phyloP scores from a whole-genome alignment of 2,888 invertebrate species.

The Dexiosoma caninum region DNA sequence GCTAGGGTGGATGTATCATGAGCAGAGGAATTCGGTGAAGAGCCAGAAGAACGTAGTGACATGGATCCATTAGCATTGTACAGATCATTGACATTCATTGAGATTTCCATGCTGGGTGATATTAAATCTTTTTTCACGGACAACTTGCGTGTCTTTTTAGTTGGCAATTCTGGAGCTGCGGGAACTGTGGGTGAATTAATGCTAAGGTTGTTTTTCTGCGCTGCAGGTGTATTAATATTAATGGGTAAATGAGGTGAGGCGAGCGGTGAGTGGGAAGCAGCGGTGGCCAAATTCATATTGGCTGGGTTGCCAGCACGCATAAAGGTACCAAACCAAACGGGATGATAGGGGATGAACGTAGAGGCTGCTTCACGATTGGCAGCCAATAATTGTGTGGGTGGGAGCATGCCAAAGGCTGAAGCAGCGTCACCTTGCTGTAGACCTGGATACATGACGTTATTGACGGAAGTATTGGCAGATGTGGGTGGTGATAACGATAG shows the following conservation, averaged over 20 bases:
- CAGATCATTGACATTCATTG: slow-evolving; percentile 73
- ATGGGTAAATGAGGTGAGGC: slow-evolving; percentile 54
- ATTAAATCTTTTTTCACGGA: slow-evolving; percentile 75
- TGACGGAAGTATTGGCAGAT: slow-evolving; percentile 72
- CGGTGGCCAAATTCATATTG: slow-evolving; percentile 62
- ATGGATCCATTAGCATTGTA: slow-evolving; percentile 77
- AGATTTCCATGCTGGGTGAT: slow-evolving; percentile 71
- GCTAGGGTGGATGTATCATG: slow-evolving; percentile 47
- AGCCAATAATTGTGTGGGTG: slow-evolving; percentile 75
- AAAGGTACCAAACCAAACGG: slow-evolving; percentile 70
- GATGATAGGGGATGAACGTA: slow-evolving; percentile 76
- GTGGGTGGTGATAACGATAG: slow-evolving; percentile 76
- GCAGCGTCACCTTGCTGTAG: slow-evolving; percentile 76
- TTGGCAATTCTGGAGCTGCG: slow-evolving; percentile 68
- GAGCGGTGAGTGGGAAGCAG: slow-evolving; percentile 67
- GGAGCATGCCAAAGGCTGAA: slow-evolving; percentile 77
- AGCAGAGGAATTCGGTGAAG: slow-evolving; percentile 78
- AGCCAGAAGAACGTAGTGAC: slow-evolving; percentile 80
- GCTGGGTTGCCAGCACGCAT: slow-evolving; percentile 71
- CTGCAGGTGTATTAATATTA: slow-evolving; percentile 35
- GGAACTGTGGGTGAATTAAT: slow-evolving; percentile 68
- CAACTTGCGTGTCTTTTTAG: slow-evolving; percentile 73
- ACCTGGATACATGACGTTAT: slow-evolving; percentile 72
- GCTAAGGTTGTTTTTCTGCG: slow-evolving; percentile 29
- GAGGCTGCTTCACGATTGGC: slow-evolving; percentile 76